These are phyloP conservation scores for Phthorimaea operculella DNA, from an alignment of 1,140 invertebrate species.

Conservation along the genomic window DNA sequence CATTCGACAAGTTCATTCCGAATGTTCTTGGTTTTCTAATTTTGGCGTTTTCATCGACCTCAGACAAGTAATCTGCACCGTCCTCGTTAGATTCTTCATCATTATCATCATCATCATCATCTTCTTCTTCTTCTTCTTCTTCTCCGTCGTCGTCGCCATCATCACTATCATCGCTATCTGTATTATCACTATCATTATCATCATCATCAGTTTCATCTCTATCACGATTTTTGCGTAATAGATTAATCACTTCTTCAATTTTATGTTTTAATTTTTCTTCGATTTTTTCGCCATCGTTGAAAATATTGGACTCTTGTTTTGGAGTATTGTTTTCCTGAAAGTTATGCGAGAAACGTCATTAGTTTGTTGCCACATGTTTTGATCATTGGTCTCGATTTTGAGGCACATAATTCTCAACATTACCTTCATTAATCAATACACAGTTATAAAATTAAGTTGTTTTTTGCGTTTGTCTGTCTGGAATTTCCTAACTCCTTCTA, in stretches of 20 bases:
- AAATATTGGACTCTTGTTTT: not conserved
- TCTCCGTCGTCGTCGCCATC: not conserved
- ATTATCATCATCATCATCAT: not conserved
- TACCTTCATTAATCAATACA: too few relatives aligned
- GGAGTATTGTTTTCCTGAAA: too few relatives aligned
- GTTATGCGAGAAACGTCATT: too few relatives aligned
- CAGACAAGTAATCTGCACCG: not conserved
- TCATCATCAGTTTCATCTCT: not conserved
- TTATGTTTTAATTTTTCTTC: not conserved
- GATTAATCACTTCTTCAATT: not conserved
- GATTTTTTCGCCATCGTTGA: not conserved
- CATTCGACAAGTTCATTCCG: slow-evolving; percentile 15
- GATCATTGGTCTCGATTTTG: too few relatives aligned
- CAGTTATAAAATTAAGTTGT: too few relatives aligned
- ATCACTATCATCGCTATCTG: not conserved
- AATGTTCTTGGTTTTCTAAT: slow-evolving; percentile 9
- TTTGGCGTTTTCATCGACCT: not conserved
- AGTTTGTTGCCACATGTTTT: too few relatives aligned
- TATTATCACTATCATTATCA: not conserved
- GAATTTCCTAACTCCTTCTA: too few relatives aligned
- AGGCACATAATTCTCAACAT: too few relatives aligned
- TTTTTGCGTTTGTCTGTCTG: too few relatives aligned
- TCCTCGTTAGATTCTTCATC: not conserved
- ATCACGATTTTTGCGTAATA: not conserved
- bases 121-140: not conserved